These are phyloP conservation scores for Agrochola lota DNA, from an alignment of 2,888 invertebrate genomes.

Conservation along the genomic window DNA sequence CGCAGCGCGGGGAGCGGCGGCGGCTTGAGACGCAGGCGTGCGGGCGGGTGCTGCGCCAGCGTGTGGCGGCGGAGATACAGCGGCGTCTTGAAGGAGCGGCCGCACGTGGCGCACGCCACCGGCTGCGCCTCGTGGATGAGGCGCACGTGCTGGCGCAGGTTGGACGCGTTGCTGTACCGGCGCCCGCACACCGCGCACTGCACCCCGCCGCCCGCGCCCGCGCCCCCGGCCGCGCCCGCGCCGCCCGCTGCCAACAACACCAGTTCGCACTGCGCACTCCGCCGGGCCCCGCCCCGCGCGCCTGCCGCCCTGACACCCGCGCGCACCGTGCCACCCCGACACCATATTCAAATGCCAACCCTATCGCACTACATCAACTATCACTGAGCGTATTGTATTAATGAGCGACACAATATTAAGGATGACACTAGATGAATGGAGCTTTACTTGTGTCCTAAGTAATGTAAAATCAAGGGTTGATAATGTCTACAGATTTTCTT, in stretches of 20 bases:
- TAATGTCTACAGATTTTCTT: neutral
- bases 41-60: constrained; percentile 92
- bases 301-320: constrained; percentile 75
- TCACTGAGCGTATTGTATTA: no score
- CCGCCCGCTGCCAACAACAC: constrained; percentile 87
- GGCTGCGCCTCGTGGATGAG: constrained; percentile 94
- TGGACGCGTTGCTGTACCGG: constrained; percentile 93
- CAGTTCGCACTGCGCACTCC: constrained; percentile 85
- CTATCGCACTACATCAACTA: constrained; percentile 22
- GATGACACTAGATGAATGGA: constrained; percentile 27
- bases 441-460: constrained; percentile 12
- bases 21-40: constrained; percentile 78
- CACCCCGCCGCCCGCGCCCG: constrained; percentile 79
- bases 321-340: constrained; percentile 76
- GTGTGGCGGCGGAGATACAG: constrained; percentile 94
- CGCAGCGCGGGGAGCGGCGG: constrained; percentile 81
- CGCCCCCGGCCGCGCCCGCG: constrained; percentile 70
- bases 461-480: neutral
- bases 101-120: constrained; percentile 93
- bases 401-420: no score
- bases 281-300: constrained; percentile 65
- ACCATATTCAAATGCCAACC: constrained; percentile 59
- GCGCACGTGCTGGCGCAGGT: constrained; percentile 94
- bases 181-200: constrained; percentile 93
- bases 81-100: constrained; percentile 94